Evolutionary conservation across 2,888 invertebrate species (phyloP).

Genomic region (Limnephilus lunatus): DNA sequence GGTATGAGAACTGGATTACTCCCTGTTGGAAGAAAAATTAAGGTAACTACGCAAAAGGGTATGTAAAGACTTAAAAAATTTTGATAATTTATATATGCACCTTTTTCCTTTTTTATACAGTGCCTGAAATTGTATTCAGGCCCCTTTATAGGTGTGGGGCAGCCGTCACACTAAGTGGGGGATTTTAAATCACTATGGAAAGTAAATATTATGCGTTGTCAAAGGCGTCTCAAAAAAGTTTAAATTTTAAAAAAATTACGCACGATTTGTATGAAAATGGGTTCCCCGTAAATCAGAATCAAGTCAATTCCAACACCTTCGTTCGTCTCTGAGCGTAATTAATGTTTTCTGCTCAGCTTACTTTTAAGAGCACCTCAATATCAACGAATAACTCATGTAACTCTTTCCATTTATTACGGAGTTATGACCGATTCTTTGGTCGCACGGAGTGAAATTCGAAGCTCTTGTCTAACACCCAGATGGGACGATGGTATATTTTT

Average conservation of each 20-base stretch:
- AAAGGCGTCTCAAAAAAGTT: neutral
- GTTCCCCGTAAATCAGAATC: too few species aligned
- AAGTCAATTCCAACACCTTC: too few species aligned
- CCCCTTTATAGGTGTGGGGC: neutral
- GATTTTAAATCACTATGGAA: slow-evolving; percentile 11
- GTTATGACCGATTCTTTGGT: too few species aligned
- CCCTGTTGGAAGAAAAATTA: neutral
- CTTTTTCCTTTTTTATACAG: neutral
- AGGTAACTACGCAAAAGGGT: neutral
- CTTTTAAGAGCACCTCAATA: too few species aligned
- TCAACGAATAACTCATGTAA: too few species aligned
- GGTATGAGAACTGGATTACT: neutral
- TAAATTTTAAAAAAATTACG: neutral
- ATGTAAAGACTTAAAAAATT: neutral
- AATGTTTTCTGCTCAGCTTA: too few species aligned
- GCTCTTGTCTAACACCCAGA: too few species aligned
- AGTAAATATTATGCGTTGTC: neutral
- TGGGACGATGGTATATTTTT: too few species aligned
- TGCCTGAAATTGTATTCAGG: neutral
- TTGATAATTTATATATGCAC: neutral
- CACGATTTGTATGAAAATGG: too few species aligned
- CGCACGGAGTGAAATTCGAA: too few species aligned
- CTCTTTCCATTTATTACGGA: too few species aligned
- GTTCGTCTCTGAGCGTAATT: too few species aligned
- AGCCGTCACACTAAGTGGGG: neutral